Conservation (phyloP, 2,888 invertebrate species). For the Torymus auratus region DNA sequence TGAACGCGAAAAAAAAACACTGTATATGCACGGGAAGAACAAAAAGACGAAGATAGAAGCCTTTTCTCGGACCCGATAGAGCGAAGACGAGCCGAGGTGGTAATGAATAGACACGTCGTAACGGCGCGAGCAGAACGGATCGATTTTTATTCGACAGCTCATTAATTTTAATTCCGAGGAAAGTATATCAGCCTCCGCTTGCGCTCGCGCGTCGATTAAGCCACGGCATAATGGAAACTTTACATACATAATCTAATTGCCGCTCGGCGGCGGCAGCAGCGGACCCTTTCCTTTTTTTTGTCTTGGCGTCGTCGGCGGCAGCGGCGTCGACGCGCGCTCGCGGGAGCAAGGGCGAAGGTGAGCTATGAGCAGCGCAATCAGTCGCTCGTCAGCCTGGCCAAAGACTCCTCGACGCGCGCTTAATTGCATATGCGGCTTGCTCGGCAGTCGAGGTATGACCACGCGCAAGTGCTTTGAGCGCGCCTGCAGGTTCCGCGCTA, state of each 20-base stretch:
- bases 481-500: not conserved
- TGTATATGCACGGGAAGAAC: not conserved
- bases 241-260: slow-evolving; percentile 51
- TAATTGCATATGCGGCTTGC: slow-evolving; percentile 17
- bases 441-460: too few species aligned
- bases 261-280: not conserved
- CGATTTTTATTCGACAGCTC: slow-evolving; percentile 54
- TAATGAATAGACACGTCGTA: slow-evolving; percentile 52
- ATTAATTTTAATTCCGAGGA: slow-evolving; percentile 50
- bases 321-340: not conserved
- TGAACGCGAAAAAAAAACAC: too few species aligned
- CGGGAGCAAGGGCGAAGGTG: slow-evolving; percentile 21
- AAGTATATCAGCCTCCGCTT: slow-evolving; percentile 44
- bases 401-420: slow-evolving; percentile 35
- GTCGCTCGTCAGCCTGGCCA: slow-evolving; percentile 32
- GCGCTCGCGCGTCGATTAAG: slow-evolving; percentile 27
- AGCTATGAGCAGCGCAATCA: slow-evolving; percentile 35
- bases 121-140: slow-evolving; percentile 46
- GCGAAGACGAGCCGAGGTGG: not conserved
- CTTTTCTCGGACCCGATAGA: not conserved
- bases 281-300: not conserved
- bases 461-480: too few species aligned
- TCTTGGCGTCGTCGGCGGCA: not conserved
- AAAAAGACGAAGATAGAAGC: not conserved
- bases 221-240: slow-evolving; percentile 35